Percentiles rank a stretch among this genome's conserved stretches.
Conservation (phyloP, 2,113 vertebrate species). For the Leptobrachium leishanense region DNA sequence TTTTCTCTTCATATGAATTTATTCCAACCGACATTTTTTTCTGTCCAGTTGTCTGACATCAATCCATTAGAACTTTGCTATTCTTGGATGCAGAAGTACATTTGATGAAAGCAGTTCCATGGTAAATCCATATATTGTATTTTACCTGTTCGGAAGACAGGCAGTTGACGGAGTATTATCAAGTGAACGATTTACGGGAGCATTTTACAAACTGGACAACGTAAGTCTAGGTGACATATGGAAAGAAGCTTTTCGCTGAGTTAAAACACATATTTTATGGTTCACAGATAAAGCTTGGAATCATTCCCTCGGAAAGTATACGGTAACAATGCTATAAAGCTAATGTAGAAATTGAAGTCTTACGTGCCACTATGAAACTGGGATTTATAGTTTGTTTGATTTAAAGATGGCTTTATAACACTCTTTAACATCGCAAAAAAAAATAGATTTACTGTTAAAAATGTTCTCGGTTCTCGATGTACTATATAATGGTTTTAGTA, state of each 20-base stretch:
- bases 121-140: constrained; percentile 31
- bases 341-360: constrained; percentile 6
- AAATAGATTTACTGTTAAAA: constrained; percentile 18
- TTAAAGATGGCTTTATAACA: constrained; percentile 1
- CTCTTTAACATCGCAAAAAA: neutral
- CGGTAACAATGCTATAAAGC: constrained; percentile 10
- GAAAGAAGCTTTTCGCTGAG: constrained; percentile 6
- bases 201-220: constrained; percentile 10
- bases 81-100: neutral
- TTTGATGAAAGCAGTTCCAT: constrained; percentile 15
- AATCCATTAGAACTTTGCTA: neutral
- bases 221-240: constrained; percentile 32
- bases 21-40: neutral
- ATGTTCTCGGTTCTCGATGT: neutral
- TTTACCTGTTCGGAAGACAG: neutral
- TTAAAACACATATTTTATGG: constrained; percentile 22
- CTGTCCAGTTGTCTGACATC: neutral
- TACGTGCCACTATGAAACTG: constrained; percentile 7
- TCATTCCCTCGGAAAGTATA: constrained; percentile 1
- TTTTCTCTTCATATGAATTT: neutral
- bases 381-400: constrained; percentile 12
- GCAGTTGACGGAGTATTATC: constrained; percentile 6
- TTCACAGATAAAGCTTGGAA: constrained; percentile 30
- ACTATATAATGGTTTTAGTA: neutral
- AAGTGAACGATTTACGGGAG: constrained; percentile 19